phyloP scores from a whole-genome alignment of 1,140 invertebrate genomes.

The Agrilus planipennis region DNA sequence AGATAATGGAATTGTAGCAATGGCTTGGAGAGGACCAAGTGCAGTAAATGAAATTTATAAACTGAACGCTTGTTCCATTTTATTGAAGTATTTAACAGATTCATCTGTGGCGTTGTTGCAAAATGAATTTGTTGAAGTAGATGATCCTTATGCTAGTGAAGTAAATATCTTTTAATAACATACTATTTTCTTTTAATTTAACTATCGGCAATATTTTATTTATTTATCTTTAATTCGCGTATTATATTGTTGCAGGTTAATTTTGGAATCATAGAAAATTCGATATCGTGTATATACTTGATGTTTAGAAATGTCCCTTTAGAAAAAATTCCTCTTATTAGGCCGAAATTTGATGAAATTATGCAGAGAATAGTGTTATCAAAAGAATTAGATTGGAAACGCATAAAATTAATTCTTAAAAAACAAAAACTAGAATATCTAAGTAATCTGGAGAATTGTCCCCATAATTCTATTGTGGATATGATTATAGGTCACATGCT shows the following conservation, averaged over 20 bases:
- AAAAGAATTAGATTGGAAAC: constrained; percentile 59
- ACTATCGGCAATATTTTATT: constrained; percentile 9
- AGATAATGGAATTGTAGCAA: constrained; percentile 65
- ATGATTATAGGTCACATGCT: constrained; percentile 71
- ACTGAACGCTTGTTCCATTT: constrained; percentile 51
- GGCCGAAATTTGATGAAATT: constrained; percentile 45
- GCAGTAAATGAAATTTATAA: constrained; percentile 42
- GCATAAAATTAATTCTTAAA: constrained; percentile 60
- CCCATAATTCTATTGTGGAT: constrained; percentile 62
- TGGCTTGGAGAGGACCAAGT: constrained; percentile 77
- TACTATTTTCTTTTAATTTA: constrained; percentile 1
- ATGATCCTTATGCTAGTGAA: constrained; percentile 68
- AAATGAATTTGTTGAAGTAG: constrained; percentile 71
- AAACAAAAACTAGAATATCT: constrained; percentile 59
- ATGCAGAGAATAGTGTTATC: constrained; percentile 39
- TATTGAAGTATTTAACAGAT: constrained; percentile 75
- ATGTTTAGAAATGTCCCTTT: constrained; percentile 67
- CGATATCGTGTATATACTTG: constrained; percentile 54
- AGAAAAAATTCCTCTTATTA: constrained; percentile 49
- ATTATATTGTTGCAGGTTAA: constrained; percentile 45
- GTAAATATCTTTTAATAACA: constrained; percentile 35
- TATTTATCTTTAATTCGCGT: constrained; percentile 8
- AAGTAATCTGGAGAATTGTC: constrained; percentile 59
- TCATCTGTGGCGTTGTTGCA: constrained; percentile 75
- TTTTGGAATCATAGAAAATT: constrained; percentile 59